Percentiles rank a stretch among this genome's conserved stretches.
Conservation (phyloP, 1,140 invertebrate genomes). For the Apis laboriosa region DNA sequence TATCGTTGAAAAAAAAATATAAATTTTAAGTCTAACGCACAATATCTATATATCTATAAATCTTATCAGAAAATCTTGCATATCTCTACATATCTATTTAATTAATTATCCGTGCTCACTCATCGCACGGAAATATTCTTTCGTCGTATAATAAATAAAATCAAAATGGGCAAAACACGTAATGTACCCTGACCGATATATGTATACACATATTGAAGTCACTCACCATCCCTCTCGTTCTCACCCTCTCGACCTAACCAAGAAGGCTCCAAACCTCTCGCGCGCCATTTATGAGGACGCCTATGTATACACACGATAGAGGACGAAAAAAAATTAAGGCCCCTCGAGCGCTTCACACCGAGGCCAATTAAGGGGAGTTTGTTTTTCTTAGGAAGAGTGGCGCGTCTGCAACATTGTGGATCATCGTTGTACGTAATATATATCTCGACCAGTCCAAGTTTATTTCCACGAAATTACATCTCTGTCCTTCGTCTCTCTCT, state of each 20-base stretch:
- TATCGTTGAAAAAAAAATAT: no score
- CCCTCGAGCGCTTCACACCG: constrained; percentile 24
- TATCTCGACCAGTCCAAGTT: neutral
- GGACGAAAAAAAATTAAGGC: constrained; percentile 29
- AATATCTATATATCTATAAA: no score
- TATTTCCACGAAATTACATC: constrained; percentile 13
- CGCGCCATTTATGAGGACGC: constrained; percentile 7
- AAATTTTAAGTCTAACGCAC: no score
- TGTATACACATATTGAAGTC: neutral
- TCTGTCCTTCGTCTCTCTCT: neutral
- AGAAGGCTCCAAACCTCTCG: neutral
- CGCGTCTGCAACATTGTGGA: constrained; percentile 7
- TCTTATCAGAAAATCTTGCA: no score
- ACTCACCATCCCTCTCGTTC: neutral
- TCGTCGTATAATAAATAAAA: neutral
- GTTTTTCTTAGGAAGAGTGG: constrained; percentile 24
- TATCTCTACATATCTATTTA: no score
- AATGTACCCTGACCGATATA: no score
- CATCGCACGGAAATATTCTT: neutral
- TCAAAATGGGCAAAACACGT: no score
- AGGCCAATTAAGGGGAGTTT: constrained; percentile 45
- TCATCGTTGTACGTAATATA: neutral
- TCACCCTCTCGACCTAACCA: neutral
- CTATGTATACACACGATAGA: neutral
- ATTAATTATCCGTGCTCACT: no score